Evolutionary conservation across 2,113 vertebrate genomes (phyloP).

Genomic region (Synchiropus splendidus): DNA sequence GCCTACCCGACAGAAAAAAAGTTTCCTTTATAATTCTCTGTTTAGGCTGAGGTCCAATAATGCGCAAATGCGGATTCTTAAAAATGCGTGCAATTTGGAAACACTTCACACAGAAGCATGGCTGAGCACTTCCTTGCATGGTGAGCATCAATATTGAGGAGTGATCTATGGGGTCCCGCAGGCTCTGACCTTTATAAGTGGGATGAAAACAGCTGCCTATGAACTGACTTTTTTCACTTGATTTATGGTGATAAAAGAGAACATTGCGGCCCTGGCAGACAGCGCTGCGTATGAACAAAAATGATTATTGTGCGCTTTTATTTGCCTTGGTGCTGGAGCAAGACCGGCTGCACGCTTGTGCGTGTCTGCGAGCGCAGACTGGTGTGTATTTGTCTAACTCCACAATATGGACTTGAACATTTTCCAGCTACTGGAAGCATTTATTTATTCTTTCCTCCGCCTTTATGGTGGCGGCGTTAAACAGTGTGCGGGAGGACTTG

Average conservation of each 20-base stretch:
- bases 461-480: slow-evolving; percentile 28
- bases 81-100: too few species aligned
- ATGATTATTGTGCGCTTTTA: slow-evolving; percentile 31
- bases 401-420: slow-evolving; percentile 27
- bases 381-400: background rate
- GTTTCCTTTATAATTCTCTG: too few species aligned
- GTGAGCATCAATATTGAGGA: too few species aligned
- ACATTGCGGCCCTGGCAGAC: slow-evolving; percentile 47
- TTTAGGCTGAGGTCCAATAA: too few species aligned
- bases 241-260: slow-evolving; percentile 63
- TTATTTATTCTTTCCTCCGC: slow-evolving; percentile 47
- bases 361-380: slow-evolving; percentile 6
- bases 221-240: slow-evolving; percentile 12
- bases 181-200: slow-evolving; percentile 61
- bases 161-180: slow-evolving; percentile 33
- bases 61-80: too few species aligned
- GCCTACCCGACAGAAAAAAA: too few species aligned
- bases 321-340: slow-evolving; percentile 37
- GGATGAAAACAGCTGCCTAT: slow-evolving; percentile 57
- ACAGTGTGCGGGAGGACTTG: slow-evolving; percentile 12
- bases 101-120: too few species aligned
- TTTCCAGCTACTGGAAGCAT: slow-evolving; percentile 52
- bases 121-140: too few species aligned
- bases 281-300: slow-evolving; percentile 18
- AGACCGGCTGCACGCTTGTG: slow-evolving; percentile 6